A percentile compares a stretch with the other conserved stretches of the same genome.
These are phyloP conservation scores for Upupa epops DNA, from an alignment of 2,113 vertebrate genomes.

Conservation along the genomic window DNA sequence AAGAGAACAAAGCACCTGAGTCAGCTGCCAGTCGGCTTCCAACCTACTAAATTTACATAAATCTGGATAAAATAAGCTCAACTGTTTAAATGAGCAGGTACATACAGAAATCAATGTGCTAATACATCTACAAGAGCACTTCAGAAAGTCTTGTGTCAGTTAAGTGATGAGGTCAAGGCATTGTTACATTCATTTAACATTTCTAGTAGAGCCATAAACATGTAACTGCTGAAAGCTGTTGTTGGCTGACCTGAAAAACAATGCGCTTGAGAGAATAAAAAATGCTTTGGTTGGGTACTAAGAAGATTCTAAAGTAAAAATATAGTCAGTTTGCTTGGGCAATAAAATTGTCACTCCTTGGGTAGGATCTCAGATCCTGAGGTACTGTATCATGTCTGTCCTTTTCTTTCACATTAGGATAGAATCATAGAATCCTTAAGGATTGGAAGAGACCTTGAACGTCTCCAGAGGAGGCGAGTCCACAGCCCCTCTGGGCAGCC, in stretches of 20 bases:
- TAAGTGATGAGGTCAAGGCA: neutral
- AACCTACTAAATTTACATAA: neutral
- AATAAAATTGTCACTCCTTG: neutral
- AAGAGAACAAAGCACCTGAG: neutral
- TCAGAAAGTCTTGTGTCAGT: fast-evolving
- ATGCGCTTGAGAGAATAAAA: neutral
- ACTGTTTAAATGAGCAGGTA: neutral
- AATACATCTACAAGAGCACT: neutral
- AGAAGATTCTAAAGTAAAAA: neutral
- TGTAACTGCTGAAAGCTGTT: neutral
- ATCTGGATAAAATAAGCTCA: neutral
- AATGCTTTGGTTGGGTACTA: neutral
- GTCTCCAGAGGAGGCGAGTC: no score
- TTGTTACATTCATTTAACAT: neutral
- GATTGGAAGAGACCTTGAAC: no score
- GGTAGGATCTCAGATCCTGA: neutral
- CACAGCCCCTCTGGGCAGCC: no score
- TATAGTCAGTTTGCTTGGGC: neutral
- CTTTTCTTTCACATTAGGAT: neutral
- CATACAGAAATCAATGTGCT: neutral
- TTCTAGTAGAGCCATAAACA: neutral
- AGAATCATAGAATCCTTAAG: no score
- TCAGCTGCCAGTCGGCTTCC: neutral
- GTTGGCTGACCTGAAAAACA: neutral
- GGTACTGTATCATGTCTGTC: neutral